These are phyloP conservation scores for Antigone vipio DNA, from an alignment of 2,113 vertebrate genomes.

Conservation along the genomic window DNA sequence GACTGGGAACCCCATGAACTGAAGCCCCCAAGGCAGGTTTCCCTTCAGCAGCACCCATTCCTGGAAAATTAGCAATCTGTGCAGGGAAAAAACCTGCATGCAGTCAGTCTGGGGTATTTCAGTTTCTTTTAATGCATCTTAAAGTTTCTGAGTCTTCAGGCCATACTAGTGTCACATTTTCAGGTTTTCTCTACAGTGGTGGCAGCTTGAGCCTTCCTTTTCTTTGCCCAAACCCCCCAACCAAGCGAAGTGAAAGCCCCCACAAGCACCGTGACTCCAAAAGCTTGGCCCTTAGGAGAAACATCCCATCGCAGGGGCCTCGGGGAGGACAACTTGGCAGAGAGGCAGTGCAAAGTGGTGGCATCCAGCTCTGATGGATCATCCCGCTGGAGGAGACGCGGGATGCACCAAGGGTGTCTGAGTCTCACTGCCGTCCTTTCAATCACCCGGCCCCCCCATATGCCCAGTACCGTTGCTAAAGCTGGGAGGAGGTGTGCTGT, in stretches of 20 bases:
- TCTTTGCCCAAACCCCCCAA: neutral
- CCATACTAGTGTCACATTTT: neutral
- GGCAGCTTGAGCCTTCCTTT: neutral
- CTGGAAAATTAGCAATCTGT: neutral
- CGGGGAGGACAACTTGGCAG: neutral
- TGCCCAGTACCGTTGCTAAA: neutral
- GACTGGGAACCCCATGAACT: neutral
- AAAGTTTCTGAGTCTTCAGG: neutral
- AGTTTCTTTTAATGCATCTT: neutral
- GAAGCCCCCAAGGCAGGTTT: neutral
- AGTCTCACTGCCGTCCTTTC: accelerated
- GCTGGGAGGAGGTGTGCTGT: neutral
- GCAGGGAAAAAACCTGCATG: neutral
- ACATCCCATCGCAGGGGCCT: accelerated
- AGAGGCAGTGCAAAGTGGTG: neutral
- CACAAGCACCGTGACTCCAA: neutral
- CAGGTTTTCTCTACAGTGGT: neutral
- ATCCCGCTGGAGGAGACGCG: accelerated
- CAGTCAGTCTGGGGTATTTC: neutral
- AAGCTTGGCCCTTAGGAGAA: neutral
- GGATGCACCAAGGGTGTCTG: neutral
- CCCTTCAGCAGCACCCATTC: neutral
- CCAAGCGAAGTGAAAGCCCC: neutral
- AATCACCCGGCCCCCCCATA: neutral
- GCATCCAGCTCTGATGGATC: neutral